phyloP scores from a whole-genome alignment of 2,113 vertebrate species.

The Clarias magur region DNA sequence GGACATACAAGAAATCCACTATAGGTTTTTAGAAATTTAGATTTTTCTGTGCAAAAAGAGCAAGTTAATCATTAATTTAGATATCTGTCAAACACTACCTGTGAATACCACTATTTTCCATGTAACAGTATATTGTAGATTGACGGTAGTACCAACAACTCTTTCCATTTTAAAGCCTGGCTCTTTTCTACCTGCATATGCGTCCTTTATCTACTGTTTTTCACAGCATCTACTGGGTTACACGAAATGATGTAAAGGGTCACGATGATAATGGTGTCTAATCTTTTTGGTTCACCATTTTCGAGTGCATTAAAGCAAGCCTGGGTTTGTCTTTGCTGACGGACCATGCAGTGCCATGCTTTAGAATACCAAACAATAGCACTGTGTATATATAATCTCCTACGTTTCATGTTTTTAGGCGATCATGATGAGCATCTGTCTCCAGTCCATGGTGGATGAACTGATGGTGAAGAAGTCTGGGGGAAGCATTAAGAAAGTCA shows the following conservation, averaged over 20 bases:
- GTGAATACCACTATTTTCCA: neutral
- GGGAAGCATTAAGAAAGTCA: conserved; percentile 95
- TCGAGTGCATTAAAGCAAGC: neutral
- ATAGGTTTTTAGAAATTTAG: neutral
- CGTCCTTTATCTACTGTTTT: neutral
- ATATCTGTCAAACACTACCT: neutral
- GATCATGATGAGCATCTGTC: conserved; percentile 99
- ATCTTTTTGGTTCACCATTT: neutral
- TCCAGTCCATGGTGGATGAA: conserved; percentile 98
- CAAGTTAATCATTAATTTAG: neutral
- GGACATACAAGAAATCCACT: neutral
- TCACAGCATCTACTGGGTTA: neutral
- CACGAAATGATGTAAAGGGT: neutral
- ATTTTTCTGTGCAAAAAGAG: neutral
- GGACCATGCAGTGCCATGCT: neutral
- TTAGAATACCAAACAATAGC: neutral
- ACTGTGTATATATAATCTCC: neutral
- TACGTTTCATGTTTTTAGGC: conserved; percentile 73
- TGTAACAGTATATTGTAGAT: neutral
- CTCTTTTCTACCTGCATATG: neutral
- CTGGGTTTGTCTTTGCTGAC: neutral
- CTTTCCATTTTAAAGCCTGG: neutral
- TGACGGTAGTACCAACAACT: neutral
- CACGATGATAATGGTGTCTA: neutral
- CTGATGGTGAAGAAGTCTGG: conserved; percentile 99